Evolutionary conservation across 2,113 vertebrate species (phyloP).

Genomic region (Delphinapterus leucas): DNA sequence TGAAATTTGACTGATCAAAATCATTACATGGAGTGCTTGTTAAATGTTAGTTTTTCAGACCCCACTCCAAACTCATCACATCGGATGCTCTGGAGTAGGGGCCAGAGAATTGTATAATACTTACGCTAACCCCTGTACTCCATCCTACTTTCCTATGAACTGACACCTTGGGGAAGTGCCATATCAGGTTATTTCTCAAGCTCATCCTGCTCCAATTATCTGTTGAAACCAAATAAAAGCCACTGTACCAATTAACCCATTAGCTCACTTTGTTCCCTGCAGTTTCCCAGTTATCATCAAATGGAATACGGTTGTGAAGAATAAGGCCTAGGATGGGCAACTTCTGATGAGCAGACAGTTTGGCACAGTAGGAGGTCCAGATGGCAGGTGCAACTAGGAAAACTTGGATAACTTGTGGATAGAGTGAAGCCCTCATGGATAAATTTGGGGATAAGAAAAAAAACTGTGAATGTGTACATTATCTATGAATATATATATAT

Average conservation of each 20-base stretch:
- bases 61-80: neutral
- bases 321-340: neutral
- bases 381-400: conserved; percentile 51
- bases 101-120: neutral
- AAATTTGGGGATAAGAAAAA: conserved; percentile 39
- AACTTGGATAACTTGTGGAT: conserved; percentile 6
- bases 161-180: neutral
- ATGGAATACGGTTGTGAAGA: neutral
- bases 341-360: conserved; percentile 13
- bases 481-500: neutral
- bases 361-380: conserved; percentile 1
- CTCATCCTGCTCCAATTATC: neutral
- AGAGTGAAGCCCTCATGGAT: conserved; percentile 1
- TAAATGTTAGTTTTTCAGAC: neutral
- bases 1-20: neutral
- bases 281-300: neutral
- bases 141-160: neutral
- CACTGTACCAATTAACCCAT: neutral
- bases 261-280: neutral
- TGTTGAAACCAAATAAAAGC: neutral
- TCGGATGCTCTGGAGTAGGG: neutral
- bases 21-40: neutral
- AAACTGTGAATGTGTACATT: conserved; percentile 32
- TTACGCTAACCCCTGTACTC: neutral
- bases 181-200: neutral